Evolutionary conservation across 2,888 invertebrate genomes (phyloP).

Genomic region (Bugula neritina): DNA sequence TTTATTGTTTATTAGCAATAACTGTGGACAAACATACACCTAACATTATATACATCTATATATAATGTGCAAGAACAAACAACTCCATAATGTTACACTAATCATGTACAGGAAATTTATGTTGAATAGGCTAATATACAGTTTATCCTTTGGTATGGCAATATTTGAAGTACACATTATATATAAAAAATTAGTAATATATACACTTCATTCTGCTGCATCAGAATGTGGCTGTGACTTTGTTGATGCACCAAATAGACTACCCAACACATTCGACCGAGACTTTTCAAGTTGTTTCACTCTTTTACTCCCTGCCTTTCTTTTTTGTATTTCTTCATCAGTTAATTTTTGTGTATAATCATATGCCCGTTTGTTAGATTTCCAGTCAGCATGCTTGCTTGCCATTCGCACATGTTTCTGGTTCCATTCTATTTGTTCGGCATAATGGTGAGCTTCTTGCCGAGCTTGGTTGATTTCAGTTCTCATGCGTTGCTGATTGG

Average conservation of each 20-base stretch:
- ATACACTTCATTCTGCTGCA: too few relatives aligned
- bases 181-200: too few relatives aligned
- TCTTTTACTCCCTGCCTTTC: slow-evolving; percentile 14
- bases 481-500: slow-evolving; percentile 74
- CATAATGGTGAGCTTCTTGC: slow-evolving; percentile 67
- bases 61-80: too few relatives aligned
- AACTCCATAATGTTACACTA: too few relatives aligned
- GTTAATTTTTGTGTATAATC: slow-evolving; percentile 14
- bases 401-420: slow-evolving; percentile 13
- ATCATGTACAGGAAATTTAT: too few relatives aligned
- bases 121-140: too few relatives aligned
- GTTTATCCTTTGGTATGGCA: too few relatives aligned
- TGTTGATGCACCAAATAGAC: slow-evolving; percentile 7
- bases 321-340: slow-evolving; percentile 22
- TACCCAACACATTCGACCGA: background rate
- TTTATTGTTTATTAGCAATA: too few relatives aligned
- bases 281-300: slow-evolving; percentile 2
- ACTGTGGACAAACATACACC: too few relatives aligned
- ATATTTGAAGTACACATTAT: too few relatives aligned
- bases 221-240: too few relatives aligned
- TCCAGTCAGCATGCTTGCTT: slow-evolving; percentile 24
- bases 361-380: slow-evolving; percentile 20
- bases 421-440: slow-evolving; percentile 24
- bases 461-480: slow-evolving; percentile 86
- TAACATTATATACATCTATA: too few relatives aligned